Evolutionary conservation across 2,797 vertebrate genomes (phyloP).

Genomic region (Tinamus major): DNA sequence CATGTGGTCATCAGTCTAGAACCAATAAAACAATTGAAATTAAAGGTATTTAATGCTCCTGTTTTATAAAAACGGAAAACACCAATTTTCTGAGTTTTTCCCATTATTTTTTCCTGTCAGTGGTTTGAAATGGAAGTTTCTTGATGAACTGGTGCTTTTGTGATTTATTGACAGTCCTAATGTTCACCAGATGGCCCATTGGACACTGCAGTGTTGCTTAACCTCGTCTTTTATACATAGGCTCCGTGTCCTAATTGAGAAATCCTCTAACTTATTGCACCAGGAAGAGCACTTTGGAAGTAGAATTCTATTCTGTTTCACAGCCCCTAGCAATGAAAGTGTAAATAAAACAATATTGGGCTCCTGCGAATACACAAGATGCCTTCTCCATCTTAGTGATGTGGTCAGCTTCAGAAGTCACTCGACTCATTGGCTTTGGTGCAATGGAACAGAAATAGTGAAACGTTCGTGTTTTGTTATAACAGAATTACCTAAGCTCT

Average conservation of each 20-base stretch:
- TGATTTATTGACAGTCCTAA: conserved; percentile 75
- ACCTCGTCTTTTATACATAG: conserved; percentile 53
- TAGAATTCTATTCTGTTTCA: conserved; percentile 36
- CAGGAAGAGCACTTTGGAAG: conserved; percentile 48
- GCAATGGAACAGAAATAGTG: not conserved
- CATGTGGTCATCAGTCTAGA: conserved; percentile 22
- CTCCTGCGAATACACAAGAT: not conserved
- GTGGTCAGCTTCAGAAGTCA: conserved; percentile 6
- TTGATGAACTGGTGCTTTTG: conserved; percentile 72
- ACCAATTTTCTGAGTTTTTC: conserved; percentile 52
- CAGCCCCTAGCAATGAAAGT: conserved; percentile 35
- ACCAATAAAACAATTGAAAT: conserved; percentile 71
- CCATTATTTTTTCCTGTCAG: conserved; percentile 1
- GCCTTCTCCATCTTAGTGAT: not conserved
- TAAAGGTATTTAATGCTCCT: conserved; percentile 47
- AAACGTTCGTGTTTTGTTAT: not conserved
- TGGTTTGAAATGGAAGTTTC: conserved; percentile 73
- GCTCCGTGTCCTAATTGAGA: conserved; percentile 50
- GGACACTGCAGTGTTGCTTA: conserved; percentile 55
- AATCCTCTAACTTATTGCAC: conserved; percentile 39
- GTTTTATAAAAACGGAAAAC: conserved; percentile 57
- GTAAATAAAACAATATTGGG: conserved; percentile 34
- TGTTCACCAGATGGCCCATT: conserved; percentile 70
- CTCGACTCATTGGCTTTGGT: conserved; percentile 3
- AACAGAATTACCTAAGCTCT: not conserved